These are phyloP conservation scores for Squalus acanthias DNA, from an alignment of 2,797 vertebrate genomes.

Conservation along the genomic window DNA sequence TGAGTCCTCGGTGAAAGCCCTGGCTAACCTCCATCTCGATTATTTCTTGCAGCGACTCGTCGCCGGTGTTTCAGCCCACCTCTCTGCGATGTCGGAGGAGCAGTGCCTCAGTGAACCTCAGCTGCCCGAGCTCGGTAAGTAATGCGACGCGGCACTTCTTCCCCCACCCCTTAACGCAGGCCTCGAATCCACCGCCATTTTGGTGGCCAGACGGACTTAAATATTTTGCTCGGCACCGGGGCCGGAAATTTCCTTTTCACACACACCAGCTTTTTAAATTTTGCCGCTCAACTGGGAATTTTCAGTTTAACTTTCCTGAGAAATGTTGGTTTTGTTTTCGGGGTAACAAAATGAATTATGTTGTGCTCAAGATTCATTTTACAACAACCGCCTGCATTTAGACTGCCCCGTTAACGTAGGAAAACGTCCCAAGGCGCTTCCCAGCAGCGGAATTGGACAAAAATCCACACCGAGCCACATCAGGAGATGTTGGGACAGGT, in stretches of 20 bases:
- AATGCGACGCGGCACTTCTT: background rate
- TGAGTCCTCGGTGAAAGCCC: background rate
- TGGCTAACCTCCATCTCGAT: background rate
- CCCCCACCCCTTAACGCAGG: background rate
- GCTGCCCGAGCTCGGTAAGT: constrained; percentile 62
- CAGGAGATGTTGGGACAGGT: background rate
- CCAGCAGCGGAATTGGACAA: background rate
- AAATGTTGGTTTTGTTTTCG: too few relatives aligned
- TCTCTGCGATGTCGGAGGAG: constrained; percentile 63
- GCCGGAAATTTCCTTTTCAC: background rate
- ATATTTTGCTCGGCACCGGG: background rate
- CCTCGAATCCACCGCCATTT: too few relatives aligned
- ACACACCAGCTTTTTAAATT: background rate
- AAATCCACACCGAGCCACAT: background rate
- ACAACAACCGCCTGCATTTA: background rate
- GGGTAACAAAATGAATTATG: background rate
- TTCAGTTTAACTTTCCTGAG: too few relatives aligned
- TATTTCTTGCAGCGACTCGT: background rate
- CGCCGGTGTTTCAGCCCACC: constrained; percentile 39
- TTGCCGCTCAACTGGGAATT: background rate
- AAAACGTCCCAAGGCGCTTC: background rate
- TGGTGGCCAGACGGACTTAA: background rate
- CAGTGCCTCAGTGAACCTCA: constrained; percentile 69
- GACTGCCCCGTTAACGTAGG: too few relatives aligned
- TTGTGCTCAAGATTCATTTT: background rate